These are phyloP conservation scores for Gorsachius goisagi DNA, from an alignment of 2,113 vertebrate species.

Conservation along the genomic window DNA sequence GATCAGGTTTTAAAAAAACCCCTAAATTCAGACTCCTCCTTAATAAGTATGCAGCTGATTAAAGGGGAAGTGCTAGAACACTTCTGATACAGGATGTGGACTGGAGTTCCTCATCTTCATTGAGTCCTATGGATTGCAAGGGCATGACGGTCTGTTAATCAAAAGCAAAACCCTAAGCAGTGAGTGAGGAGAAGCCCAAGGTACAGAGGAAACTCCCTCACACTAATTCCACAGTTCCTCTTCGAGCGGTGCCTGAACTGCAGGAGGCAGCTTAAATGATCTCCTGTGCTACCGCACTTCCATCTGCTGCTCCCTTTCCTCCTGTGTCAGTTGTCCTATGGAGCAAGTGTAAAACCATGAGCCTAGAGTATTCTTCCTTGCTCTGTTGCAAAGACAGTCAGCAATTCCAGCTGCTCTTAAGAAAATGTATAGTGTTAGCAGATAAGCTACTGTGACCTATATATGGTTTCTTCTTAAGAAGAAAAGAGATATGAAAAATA, in stretches of 20 bases:
- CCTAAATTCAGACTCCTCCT: background rate
- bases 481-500: constrained; percentile 37
- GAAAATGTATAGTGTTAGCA: background rate
- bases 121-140: background rate
- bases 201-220: constrained; percentile 18
- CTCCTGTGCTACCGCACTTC: background rate
- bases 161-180: background rate
- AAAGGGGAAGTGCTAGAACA: background rate
- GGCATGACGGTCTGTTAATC: background rate
- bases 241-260: background rate
- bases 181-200: background rate
- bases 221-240: background rate
- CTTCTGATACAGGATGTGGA: background rate
- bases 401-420: background rate
- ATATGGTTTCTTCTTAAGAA: background rate
- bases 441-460: background rate
- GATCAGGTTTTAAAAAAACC: background rate
- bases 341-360: background rate
- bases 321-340: background rate
- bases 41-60: background rate
- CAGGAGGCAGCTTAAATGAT: background rate
- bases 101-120: constrained; percentile 23
- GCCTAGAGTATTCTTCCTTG: background rate
- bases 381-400: background rate
- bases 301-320: background rate